phyloP scores from a whole-genome alignment of 2,113 vertebrate species.

The Rhynchomys soricoides region DNA sequence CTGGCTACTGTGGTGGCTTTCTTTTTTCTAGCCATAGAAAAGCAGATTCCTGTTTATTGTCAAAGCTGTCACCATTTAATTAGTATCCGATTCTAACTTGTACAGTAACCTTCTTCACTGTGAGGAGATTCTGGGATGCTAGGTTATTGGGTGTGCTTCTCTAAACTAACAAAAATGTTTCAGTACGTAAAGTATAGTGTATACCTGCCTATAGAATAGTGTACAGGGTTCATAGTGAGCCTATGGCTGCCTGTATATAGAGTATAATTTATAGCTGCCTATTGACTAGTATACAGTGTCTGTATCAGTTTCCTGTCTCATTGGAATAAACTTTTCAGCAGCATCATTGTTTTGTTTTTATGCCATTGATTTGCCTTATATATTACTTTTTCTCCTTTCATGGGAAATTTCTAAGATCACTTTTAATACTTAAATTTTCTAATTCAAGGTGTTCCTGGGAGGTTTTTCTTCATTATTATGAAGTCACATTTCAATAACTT shows the following conservation, averaged over 20 bases:
- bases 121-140: not conserved
- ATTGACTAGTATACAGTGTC: not conserved
- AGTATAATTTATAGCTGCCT: not conserved
- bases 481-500: not conserved
- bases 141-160: not conserved
- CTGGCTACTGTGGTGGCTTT: not conserved
- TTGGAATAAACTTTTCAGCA: not conserved
- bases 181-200: not conserved
- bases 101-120: not conserved
- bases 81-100: not conserved
- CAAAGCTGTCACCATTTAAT: not conserved
- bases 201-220: not conserved
- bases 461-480: not conserved
- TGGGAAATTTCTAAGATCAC: not conserved
- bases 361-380: not conserved
- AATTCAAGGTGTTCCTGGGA: not conserved
- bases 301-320: not conserved
- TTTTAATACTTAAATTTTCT: not conserved
- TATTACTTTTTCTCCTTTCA: not conserved
- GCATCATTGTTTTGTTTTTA: not conserved
- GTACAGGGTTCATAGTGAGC: not conserved
- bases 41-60: not conserved
- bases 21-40: not conserved
- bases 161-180: not conserved
- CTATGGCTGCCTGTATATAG: not conserved